Evolutionary conservation across 2,888 invertebrate species (phyloP).

Genomic region (Hirtodrosophila alboralis): DNA sequence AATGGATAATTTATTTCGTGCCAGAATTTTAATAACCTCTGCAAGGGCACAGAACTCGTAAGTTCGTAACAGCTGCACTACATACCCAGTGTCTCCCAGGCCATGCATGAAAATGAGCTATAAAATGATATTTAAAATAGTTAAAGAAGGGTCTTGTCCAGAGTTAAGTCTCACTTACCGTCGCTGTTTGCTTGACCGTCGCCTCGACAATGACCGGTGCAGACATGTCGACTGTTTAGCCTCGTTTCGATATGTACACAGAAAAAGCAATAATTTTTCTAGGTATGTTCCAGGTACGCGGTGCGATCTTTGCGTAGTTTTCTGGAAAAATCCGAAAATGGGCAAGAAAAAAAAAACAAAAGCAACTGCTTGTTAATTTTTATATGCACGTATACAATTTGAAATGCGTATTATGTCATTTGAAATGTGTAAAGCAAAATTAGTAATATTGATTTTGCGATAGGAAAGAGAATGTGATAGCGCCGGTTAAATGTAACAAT

Average conservation of each 20-base stretch:
- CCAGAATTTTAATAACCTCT: too few relatives aligned
- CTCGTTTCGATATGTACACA: constrained; percentile 43
- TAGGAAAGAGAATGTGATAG: constrained; percentile 9
- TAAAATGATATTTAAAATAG: constrained; percentile 67
- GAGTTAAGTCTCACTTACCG: constrained; percentile 86
- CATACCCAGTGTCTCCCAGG: constrained; percentile 97
- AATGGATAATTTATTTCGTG: too few relatives aligned
- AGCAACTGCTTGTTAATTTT: constrained; percentile 5
- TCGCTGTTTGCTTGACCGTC: constrained; percentile 92
- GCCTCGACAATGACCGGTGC: constrained; percentile 93
- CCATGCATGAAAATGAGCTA: constrained; percentile 98
- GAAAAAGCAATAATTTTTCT: constrained; percentile 8
- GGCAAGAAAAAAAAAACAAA: constrained; percentile 2
- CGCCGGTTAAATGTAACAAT: constrained; percentile 19
- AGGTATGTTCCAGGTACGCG: constrained; percentile 49
- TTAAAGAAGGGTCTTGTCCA: not conserved
- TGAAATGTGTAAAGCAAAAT: constrained; percentile 65
- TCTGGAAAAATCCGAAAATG: constrained; percentile 49
- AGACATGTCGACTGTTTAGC: constrained; percentile 75
- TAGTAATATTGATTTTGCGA: constrained; percentile 72
- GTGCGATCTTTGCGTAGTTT: constrained; percentile 26
- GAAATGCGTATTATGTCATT: constrained; percentile 60
- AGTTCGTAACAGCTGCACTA: constrained; percentile 54
- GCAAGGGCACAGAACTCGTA: too few relatives aligned
- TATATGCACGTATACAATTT: not conserved